Conservation (phyloP, 2,113 vertebrate species). For the Rattus norvegicus region DNA sequence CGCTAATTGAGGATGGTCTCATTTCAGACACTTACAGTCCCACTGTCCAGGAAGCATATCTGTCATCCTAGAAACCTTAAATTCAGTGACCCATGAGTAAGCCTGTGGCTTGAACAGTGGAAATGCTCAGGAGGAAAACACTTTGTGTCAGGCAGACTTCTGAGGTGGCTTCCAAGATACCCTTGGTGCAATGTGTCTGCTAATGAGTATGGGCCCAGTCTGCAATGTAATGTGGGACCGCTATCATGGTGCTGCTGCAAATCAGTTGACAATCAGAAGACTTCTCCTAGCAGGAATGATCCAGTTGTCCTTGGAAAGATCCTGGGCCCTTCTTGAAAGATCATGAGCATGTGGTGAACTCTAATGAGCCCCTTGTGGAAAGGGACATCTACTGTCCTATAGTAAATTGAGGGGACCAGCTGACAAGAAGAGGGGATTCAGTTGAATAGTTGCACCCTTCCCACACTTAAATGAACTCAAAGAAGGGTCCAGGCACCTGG, state of each 20-base stretch:
- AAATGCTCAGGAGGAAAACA: neutral
- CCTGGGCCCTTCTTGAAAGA: neutral
- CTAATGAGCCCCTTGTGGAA: neutral
- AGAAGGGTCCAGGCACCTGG: neutral
- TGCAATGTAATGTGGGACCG: neutral
- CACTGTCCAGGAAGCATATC: rapidly evolving
- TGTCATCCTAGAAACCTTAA: neutral
- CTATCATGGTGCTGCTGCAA: neutral
- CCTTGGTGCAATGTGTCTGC: neutral
- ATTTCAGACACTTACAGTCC: neutral
- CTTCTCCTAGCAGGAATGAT: neutral
- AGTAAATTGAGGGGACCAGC: neutral
- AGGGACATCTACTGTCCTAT: neutral
- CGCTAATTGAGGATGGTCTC: neutral
- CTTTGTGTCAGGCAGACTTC: neutral
- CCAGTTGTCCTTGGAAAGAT: neutral
- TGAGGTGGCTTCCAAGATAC: neutral
- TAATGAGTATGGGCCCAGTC: neutral
- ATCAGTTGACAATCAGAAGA: neutral
- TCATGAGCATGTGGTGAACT: neutral
- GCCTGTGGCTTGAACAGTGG: neutral
- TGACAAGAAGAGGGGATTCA: neutral
- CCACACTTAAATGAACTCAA: neutral
- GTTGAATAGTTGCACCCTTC: neutral
- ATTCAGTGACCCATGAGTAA: neutral